Conservation (phyloP, 2,113 vertebrate genomes). For the Seriola aureovittata region DNA sequence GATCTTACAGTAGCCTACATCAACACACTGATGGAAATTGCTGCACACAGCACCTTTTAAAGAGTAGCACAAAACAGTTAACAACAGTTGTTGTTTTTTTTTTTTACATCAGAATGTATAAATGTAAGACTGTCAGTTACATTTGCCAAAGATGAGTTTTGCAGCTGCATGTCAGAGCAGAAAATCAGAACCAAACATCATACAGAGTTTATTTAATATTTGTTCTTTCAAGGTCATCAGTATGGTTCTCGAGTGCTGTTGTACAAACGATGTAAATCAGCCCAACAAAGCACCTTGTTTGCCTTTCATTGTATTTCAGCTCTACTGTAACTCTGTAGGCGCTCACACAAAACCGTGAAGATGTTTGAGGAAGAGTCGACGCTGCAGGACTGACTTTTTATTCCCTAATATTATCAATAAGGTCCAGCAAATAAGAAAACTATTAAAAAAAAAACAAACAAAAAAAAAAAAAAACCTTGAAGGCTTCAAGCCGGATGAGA, state of each 20-base stretch:
- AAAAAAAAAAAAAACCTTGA: not conserved
- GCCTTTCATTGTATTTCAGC: conserved; percentile 57
- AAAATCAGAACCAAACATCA: conserved; percentile 26
- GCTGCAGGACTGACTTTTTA: conserved; percentile 19
- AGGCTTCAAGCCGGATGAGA: conserved; percentile 25
- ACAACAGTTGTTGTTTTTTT: conserved; percentile 17
- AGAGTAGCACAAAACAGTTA: conserved; percentile 37
- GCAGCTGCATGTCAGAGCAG: conserved; percentile 21
- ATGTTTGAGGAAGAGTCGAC: conserved; percentile 21
- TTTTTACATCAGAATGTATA: conserved; percentile 57
- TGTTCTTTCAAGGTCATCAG: conserved; percentile 18
- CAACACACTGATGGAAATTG: conserved; percentile 23
- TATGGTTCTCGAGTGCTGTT: conserved; percentile 4
- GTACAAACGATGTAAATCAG: conserved; percentile 29
- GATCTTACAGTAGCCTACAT: not conserved
- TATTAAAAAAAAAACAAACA: not conserved
- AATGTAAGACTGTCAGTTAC: conserved; percentile 40
- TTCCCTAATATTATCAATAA: conserved; percentile 16
- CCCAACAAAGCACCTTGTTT: conserved; percentile 59
- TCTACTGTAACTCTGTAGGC: conserved; percentile 19
- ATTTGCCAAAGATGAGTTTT: conserved; percentile 76
- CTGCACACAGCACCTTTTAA: conserved; percentile 55
- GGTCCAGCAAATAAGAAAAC: not conserved
- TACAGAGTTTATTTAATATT: conserved; percentile 15
- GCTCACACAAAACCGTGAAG: conserved; percentile 19